Evolutionary conservation across 2,888 invertebrate genomes (phyloP), one percentile per base, ranked within the genome.

Genomic region (Habrosyne pyritoides): DNA sequence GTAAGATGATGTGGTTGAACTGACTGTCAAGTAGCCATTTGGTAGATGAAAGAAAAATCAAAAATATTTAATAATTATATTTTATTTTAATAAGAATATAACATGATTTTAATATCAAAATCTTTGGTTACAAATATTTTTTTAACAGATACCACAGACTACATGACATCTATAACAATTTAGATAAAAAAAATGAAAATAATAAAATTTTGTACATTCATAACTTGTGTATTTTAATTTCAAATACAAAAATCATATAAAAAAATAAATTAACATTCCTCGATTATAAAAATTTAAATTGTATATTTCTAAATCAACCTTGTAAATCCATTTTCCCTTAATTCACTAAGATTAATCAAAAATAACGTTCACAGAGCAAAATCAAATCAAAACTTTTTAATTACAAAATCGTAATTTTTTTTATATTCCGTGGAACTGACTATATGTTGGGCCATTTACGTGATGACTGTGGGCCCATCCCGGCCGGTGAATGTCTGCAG

Each of bases 401-500:
- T 33, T 3, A n/a, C 3, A 12, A 33, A 2, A 12, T 12, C 12
- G 12, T 10, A 10, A 3, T 12, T 2, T 10, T n/a, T 33, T 2
- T 33, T 33, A n/a, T 12, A 1, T 12, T 2, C n/a, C 10, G 28
- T n/a, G 28, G 28, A 7, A 28, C 28, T 10, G 28, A 8, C 8
- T 28, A 12, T 12, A 33, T 4, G 8, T 33, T 14, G 6, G 14
- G 36, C 7, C n/a, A n/a, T 63, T 92, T 96, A 98, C 79, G 99
- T 99, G 83, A 99, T 99, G 66, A 99, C 99, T 52, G 99, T 99
- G 56, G 99, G 99, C 21, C 95, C 95, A 65, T 96, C 95, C 50
- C 99, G 95, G 6, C 98, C 98, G 2, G 99, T 99, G 84, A 96
- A 96, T 71, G 96, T 94, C 64, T 94, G 93, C 55, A 99, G 93